A percentile compares a stretch with the other conserved stretches of the same genome.
These are phyloP conservation scores for Asteroscopus sphinx DNA, from an alignment of 2,888 invertebrate genomes.

Conservation along the genomic window DNA sequence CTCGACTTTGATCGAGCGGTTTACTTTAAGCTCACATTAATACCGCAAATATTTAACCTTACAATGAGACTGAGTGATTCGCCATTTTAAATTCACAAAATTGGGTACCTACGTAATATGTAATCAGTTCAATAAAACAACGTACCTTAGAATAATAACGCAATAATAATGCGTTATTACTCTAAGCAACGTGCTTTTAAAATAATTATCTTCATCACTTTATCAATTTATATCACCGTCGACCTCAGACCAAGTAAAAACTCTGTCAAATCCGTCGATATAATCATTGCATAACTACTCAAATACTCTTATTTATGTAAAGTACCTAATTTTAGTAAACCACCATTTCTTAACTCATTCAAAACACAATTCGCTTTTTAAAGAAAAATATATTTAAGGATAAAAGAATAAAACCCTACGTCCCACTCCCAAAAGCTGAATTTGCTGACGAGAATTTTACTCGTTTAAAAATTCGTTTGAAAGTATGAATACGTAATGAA, in stretches of 20 bases:
- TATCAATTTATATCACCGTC: too few relatives aligned
- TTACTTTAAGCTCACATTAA: constrained; percentile 22
- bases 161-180: too few relatives aligned
- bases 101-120: background rate
- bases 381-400: constrained; percentile 10
- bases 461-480: constrained; percentile 41
- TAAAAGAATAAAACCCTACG: constrained; percentile 17
- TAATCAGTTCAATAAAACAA: too few relatives aligned
- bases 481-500: constrained; percentile 46
- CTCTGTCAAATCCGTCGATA: too few relatives aligned
- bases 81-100: constrained; percentile 13
- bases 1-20: constrained; percentile 45
- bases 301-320: too few relatives aligned
- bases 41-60: constrained; percentile 39
- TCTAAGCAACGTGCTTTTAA: too few relatives aligned
- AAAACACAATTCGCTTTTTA: constrained; percentile 2
- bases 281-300: too few relatives aligned
- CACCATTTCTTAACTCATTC: too few relatives aligned
- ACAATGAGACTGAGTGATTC: constrained; percentile 15
- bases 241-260: too few relatives aligned
- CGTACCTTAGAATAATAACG: too few relatives aligned
- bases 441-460: constrained; percentile 33
- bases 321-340: too few relatives aligned
- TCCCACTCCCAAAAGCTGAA: constrained; percentile 27
- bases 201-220: too few relatives aligned